Conservation (phyloP, 2,113 vertebrate genomes). For the Rhipidura dahli region DNA sequence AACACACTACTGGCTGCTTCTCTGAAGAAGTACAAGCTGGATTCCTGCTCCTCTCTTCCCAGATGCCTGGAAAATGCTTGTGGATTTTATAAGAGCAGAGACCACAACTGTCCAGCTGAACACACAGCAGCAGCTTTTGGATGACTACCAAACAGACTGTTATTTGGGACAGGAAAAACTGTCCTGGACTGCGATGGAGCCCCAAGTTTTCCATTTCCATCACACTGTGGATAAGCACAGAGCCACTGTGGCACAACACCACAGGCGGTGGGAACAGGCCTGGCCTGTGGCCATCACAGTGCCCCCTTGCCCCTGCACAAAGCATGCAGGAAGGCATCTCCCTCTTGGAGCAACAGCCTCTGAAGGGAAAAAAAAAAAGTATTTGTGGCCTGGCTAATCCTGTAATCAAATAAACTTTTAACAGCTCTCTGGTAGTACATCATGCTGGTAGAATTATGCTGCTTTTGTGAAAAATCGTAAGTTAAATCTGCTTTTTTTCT, state of each 20-base stretch:
- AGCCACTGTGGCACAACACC: accelerated
- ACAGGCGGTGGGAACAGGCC: accelerated
- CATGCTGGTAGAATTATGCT: neutral
- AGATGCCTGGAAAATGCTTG: neutral
- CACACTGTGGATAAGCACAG: accelerated
- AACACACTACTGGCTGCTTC: neutral
- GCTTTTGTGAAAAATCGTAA: neutral
- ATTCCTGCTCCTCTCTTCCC: neutral
- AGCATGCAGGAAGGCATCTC: accelerated
- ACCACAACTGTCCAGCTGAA: neutral
- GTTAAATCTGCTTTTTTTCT: neutral
- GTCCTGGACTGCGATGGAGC: neutral
- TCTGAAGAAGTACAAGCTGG: neutral
- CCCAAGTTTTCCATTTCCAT: neutral
- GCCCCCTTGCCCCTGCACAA: neutral
- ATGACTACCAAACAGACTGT: neutral
- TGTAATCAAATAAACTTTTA: neutral
- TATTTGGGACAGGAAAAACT: neutral
- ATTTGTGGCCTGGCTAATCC: neutral
- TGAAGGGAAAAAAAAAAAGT: neutral
- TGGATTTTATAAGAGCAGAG: neutral
- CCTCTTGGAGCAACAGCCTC: neutral
- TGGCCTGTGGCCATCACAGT: accelerated
- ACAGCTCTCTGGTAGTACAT: neutral
- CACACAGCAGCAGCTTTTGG: neutral